Conservation (phyloP, 2,888 invertebrate genomes). For the Drosophila borborema region DNA sequence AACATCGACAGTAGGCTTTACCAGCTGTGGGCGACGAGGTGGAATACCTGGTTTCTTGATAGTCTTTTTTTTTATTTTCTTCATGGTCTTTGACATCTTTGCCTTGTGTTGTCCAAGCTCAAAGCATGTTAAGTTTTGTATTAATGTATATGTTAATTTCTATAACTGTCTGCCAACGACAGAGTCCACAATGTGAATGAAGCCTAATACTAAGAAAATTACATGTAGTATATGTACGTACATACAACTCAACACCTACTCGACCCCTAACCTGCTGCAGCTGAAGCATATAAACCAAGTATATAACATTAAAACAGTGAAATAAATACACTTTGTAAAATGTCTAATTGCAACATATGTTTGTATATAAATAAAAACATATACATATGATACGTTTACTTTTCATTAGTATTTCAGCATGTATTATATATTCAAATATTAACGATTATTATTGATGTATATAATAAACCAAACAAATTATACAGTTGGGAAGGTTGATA, state of each 20-base stretch:
- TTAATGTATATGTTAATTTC: background rate
- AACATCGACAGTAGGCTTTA: background rate
- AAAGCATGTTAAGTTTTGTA: background rate
- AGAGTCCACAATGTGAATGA: background rate
- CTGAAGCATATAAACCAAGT: too few species aligned
- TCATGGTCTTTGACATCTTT: slow-evolving; percentile 8
- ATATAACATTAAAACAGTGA: too few species aligned
- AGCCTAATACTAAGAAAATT: background rate
- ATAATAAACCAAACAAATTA: too few species aligned
- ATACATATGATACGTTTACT: too few species aligned
- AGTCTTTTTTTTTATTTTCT: background rate
- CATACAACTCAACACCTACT: background rate
- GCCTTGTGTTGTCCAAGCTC: background rate
- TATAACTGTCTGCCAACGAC: background rate
- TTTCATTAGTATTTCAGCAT: too few species aligned
- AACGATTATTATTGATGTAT: background rate
- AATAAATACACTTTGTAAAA: too few species aligned
- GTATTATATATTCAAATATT: background rate
- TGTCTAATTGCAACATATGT: too few species aligned
- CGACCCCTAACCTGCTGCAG: background rate
- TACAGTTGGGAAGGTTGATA: too few species aligned
- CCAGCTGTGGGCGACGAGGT: background rate
- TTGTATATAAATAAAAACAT: too few species aligned
- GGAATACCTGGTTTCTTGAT: background rate
- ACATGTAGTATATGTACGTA: too few species aligned